These are phyloP conservation scores for Pseudococcus longispinus DNA, from an alignment of 2,888 invertebrate genomes.

Conservation along the genomic window DNA sequence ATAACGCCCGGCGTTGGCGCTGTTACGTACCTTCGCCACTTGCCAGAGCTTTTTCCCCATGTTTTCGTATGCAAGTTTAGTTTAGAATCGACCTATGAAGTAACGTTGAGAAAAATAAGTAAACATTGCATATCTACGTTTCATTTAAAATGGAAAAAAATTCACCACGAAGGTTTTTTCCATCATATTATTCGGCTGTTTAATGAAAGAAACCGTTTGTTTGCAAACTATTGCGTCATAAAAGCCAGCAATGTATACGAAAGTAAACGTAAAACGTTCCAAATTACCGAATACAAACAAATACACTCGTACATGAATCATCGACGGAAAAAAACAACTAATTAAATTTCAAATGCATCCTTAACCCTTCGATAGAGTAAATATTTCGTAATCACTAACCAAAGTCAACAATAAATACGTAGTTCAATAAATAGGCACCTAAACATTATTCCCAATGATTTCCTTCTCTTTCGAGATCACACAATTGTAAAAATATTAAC, in stretches of 20 bases:
- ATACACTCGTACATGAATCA: not conserved
- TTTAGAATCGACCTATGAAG: not conserved
- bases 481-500: too few relatives aligned
- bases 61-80: not conserved
- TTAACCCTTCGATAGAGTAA: not conserved
- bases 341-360: not conserved
- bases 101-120: not conserved
- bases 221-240: not conserved
- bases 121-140: not conserved
- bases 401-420: not conserved
- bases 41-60: not conserved
- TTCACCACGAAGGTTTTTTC: not conserved
- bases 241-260: not conserved
- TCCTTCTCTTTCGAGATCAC: too few relatives aligned
- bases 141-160: not conserved
- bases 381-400: not conserved
- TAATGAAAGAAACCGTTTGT: not conserved
- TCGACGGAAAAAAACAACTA: not conserved
- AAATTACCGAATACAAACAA: not conserved
- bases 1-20: constrained; percentile 10
- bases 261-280: not conserved
- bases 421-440: not conserved
- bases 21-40: constrained; percentile 6
- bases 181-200: not conserved
- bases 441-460: not conserved